Conservation (phyloP, 2,888 invertebrate species). For the Lasius fuliginosus region DNA sequence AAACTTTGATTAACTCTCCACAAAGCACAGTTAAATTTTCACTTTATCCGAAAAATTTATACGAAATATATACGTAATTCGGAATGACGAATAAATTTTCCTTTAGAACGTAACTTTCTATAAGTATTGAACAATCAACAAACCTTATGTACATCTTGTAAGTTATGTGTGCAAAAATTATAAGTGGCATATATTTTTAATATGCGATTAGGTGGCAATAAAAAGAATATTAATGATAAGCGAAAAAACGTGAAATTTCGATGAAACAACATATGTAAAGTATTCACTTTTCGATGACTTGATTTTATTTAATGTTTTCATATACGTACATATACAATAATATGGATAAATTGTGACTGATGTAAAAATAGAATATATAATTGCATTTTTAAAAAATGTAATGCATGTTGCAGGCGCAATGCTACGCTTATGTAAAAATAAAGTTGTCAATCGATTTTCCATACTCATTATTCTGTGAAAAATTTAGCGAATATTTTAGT, state of each 20-base stretch:
- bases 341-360: neutral
- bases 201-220: neutral
- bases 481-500: neutral
- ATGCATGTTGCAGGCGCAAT: neutral
- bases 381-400: neutral
- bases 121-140: neutral
- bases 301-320: too few species aligned
- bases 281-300: too few species aligned
- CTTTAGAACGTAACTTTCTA: neutral
- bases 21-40: neutral
- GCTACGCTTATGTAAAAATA: neutral
- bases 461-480: neutral
- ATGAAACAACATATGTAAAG: neutral
- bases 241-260: neutral
- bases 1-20: constrained; percentile 15
- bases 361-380: neutral
- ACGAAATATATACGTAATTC: neutral
- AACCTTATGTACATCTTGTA: neutral
- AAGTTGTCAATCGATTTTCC: neutral
- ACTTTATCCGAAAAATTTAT: neutral
- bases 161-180: neutral
- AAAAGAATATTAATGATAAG: neutral
- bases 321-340: too few species aligned
- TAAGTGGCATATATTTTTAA: neutral
- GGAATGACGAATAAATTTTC: neutral